Evolutionary conservation across 2,888 invertebrate genomes (phyloP).

Genomic region (Cerastis rubricosa): DNA sequence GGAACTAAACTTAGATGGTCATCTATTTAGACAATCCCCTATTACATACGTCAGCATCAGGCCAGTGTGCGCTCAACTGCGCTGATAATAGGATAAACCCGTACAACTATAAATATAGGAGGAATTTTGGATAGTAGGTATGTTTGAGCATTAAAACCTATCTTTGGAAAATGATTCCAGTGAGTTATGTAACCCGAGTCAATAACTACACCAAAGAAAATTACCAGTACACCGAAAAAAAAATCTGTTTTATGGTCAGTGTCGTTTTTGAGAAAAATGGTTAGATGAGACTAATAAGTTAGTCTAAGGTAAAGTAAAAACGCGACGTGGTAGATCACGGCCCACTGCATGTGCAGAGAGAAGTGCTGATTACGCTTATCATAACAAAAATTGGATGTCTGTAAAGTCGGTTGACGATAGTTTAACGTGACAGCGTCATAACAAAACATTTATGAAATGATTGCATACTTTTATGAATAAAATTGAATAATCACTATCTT

Average conservation of each 20-base stretch:
- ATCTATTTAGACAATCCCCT: neutral
- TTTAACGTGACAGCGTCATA: too few relatives aligned
- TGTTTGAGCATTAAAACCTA: neutral
- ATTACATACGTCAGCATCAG: conserved; percentile 6
- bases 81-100: neutral
- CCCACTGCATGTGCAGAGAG: neutral
- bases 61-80: neutral
- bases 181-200: neutral
- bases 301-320: neutral
- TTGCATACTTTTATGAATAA: too few relatives aligned
- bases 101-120: neutral
- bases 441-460: too few relatives aligned
- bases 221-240: neutral
- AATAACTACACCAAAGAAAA: neutral
- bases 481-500: too few relatives aligned
- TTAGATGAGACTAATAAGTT: neutral
- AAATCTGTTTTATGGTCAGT: rapidly evolving
- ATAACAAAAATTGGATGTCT: too few relatives aligned
- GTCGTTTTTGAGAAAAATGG: neutral
- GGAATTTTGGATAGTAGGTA: neutral
- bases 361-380: neutral
- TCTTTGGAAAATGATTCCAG: neutral
- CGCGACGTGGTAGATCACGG: neutral
- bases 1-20: neutral
- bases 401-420: too few relatives aligned